Evolutionary conservation across 2,797 vertebrate genomes (phyloP).

Genomic region (Fratercula arctica): DNA sequence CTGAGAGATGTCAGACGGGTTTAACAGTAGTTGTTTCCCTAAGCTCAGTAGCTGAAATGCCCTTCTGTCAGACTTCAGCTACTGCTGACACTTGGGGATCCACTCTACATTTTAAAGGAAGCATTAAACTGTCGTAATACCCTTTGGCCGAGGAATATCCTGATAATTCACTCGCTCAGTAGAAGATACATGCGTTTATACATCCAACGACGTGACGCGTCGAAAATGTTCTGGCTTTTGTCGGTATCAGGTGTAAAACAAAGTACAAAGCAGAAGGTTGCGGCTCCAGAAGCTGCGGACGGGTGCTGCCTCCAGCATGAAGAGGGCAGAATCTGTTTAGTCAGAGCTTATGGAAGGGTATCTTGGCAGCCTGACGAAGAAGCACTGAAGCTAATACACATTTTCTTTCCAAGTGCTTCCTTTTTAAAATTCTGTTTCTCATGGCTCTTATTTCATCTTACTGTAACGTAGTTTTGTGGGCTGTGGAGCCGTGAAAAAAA

Average conservation of each 20-base stretch:
- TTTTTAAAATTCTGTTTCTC: neutral
- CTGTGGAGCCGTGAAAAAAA: neutral
- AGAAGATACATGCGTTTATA: neutral
- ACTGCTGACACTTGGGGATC: neutral
- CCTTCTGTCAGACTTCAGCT: slow-evolving; percentile 25
- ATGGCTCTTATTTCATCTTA: neutral
- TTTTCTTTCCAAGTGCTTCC: neutral
- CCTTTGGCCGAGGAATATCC: neutral
- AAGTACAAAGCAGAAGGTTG: neutral
- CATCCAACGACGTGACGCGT: neutral
- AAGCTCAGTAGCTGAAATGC: neutral
- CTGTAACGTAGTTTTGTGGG: neutral
- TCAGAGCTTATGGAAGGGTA: neutral
- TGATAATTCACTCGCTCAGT: neutral
- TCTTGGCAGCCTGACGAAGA: neutral
- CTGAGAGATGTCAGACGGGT: slow-evolving; percentile 13
- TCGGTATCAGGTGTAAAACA: neutral
- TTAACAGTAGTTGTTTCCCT: slow-evolving; percentile 13
- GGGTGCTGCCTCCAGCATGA: neutral
- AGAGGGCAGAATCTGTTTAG: neutral
- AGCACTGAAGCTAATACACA: neutral
- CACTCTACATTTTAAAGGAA: slow-evolving; percentile 15
- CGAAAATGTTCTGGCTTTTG: neutral
- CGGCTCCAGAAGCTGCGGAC: neutral
- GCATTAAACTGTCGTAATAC: neutral